Evolutionary conservation across 1,140 invertebrate genomes (phyloP).

Genomic region (Philotrypesis tridentata): DNA sequence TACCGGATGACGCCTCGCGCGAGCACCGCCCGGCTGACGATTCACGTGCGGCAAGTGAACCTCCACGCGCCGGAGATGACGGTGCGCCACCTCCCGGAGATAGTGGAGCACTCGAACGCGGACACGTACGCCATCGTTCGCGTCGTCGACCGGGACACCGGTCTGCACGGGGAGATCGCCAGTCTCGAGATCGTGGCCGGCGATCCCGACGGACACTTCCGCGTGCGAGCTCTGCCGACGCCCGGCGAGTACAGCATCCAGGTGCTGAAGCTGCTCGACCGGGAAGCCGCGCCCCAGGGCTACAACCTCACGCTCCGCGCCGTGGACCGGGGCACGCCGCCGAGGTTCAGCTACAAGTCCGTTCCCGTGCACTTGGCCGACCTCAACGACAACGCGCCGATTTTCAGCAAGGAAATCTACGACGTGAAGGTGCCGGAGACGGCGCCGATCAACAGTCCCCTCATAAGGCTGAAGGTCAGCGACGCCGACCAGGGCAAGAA

Average conservation of each 20-base stretch:
- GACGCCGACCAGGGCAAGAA: constrained; percentile 89
- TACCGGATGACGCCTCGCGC: constrained; percentile 77
- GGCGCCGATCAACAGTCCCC: constrained; percentile 89
- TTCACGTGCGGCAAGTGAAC: constrained; percentile 90
- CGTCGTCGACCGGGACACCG: constrained; percentile 87
- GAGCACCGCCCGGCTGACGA: constrained; percentile 82
- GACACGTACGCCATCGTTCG: constrained; percentile 93
- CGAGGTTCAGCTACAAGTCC: constrained; percentile 82
- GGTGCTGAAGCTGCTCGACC: constrained; percentile 84
- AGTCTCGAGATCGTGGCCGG: constrained; percentile 91
- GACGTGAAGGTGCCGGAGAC: constrained; percentile 91
- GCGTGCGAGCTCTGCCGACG: constrained; percentile 76
- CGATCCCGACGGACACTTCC: constrained; percentile 90
- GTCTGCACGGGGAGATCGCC: constrained; percentile 87
- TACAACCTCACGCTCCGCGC: constrained; percentile 92
- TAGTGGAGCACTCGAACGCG: constrained; percentile 88
- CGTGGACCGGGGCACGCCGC: constrained; percentile 87
- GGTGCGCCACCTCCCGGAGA: constrained; percentile 84
- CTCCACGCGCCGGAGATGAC: constrained; percentile 88
- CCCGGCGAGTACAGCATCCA: constrained; percentile 84
- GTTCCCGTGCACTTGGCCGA: constrained; percentile 86
- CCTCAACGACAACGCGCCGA: constrained; percentile 88
- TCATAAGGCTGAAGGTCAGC: constrained; percentile 89
- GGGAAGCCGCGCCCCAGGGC: constrained; percentile 83
- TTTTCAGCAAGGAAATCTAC: constrained; percentile 92